phyloP scores from a whole-genome alignment of 1,140 invertebrate genomes.

The Drosophila punjabiensis region DNA sequence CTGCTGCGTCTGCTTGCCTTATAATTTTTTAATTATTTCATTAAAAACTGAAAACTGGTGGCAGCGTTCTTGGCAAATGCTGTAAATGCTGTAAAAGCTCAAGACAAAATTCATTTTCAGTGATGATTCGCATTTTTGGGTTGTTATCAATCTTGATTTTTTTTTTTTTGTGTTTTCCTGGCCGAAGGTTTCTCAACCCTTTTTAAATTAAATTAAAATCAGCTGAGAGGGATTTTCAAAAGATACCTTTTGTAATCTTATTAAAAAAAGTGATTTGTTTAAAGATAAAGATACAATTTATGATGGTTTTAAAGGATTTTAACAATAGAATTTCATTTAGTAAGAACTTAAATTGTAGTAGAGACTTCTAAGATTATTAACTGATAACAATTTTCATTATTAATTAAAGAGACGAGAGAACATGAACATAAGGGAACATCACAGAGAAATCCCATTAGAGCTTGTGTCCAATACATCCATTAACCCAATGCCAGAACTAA shows the following conservation, averaged over 20 bases:
- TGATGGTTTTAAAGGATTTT: not conserved
- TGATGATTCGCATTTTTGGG: slow-evolving; percentile 29
- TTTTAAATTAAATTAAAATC: slow-evolving; percentile 11
- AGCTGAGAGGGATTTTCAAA: not conserved
- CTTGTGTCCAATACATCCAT: not conserved
- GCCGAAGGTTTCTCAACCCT: not conserved
- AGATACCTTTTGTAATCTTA: not conserved
- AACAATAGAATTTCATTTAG: not conserved
- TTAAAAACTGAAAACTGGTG: slow-evolving; percentile 60
- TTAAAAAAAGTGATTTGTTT: not conserved
- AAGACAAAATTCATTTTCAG: slow-evolving; percentile 19
- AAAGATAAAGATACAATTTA: not conserved
- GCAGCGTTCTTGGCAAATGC: slow-evolving; percentile 69
- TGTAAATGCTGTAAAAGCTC: slow-evolving; percentile 53
- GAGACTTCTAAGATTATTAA: not conserved
- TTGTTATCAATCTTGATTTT: slow-evolving; percentile 25
- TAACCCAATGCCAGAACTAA: not conserved
- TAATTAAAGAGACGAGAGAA: too few relatives aligned
- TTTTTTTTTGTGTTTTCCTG: not conserved
- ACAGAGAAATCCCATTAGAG: slow-evolving; percentile 8
- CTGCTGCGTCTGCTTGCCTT: slow-evolving; percentile 3
- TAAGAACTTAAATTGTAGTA: not conserved
- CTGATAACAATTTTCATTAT: not conserved
- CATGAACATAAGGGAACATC: not conserved
- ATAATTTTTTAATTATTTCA: slow-evolving; percentile 62